Evolutionary conservation across 2,888 invertebrate genomes (phyloP).

Genomic region (Syritta pipiens): DNA sequence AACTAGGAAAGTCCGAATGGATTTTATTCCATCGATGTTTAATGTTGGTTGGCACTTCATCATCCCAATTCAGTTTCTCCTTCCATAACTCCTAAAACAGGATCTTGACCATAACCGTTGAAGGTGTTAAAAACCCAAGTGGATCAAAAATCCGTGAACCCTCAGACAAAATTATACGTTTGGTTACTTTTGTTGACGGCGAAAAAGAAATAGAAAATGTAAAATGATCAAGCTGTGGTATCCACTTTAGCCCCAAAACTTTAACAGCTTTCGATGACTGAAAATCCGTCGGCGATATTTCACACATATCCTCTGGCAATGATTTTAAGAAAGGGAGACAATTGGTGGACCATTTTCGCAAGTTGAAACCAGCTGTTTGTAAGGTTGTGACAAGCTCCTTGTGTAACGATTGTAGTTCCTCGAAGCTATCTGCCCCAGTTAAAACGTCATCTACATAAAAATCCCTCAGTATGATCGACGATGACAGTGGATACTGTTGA

Average conservation of each 20-base stretch:
- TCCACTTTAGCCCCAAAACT: slow-evolving; percentile 53
- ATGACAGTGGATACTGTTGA: slow-evolving; percentile 41
- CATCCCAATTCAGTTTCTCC: slow-evolving; percentile 50
- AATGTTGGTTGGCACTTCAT: slow-evolving; percentile 32
- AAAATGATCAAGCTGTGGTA: slow-evolving; percentile 26
- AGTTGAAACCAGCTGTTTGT: slow-evolving; percentile 1
- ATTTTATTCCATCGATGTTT: slow-evolving; percentile 17
- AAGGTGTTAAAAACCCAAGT: slow-evolving; percentile 55
- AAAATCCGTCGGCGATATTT: not conserved
- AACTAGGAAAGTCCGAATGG: slow-evolving; percentile 21
- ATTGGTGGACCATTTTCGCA: not conserved
- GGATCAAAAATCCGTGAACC: slow-evolving; percentile 49
- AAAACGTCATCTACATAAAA: slow-evolving; percentile 54
- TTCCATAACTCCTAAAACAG: slow-evolving; percentile 61
- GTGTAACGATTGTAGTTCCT: not conserved
- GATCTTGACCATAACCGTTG: slow-evolving; percentile 59
- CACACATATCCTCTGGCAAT: not conserved
- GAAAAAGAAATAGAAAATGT: slow-evolving; percentile 31
- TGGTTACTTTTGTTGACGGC: slow-evolving; percentile 12
- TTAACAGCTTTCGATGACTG: not conserved
- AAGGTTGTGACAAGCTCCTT: not conserved
- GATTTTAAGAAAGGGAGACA: not conserved
- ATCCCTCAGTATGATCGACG: slow-evolving; percentile 25
- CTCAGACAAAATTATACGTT: slow-evolving; percentile 27
- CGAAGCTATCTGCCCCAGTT: not conserved